Conservation (phyloP, 2,888 invertebrate species). For the Beris morrisii region DNA sequence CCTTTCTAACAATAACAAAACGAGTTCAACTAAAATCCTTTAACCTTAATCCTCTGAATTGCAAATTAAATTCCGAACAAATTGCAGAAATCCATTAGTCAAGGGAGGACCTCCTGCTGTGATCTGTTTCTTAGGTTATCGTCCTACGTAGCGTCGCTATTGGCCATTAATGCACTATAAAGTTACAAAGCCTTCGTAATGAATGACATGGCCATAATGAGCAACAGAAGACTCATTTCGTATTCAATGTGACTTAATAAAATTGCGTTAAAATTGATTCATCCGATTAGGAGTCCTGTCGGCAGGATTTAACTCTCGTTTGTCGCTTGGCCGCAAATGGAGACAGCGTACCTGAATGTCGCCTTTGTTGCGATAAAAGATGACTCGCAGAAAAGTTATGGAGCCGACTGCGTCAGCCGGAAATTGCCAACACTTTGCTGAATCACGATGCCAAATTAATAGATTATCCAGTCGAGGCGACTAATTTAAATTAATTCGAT, state of each 20-base stretch:
- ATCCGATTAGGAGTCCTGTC: slow-evolving; percentile 33
- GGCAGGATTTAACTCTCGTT: slow-evolving; percentile 26
- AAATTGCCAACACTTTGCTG: too few relatives aligned
- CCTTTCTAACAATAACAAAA: too few relatives aligned
- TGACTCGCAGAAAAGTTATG: too few relatives aligned
- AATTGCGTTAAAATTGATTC: slow-evolving; percentile 33
- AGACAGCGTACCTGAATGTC: too few relatives aligned
- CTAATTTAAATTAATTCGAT: too few relatives aligned
- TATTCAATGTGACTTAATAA: slow-evolving; percentile 30
- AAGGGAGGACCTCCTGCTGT: slow-evolving; percentile 33
- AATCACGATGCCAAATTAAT: too few relatives aligned
- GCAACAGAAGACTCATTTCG: slow-evolving; percentile 18
- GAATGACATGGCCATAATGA: slow-evolving; percentile 37
- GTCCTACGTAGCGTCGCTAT: slow-evolving; percentile 3
- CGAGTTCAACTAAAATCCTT: not conserved
- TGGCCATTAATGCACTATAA: too few relatives aligned
- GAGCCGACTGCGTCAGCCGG: too few relatives aligned
- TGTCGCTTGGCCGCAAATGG: too few relatives aligned
- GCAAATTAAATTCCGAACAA: slow-evolving; percentile 20
- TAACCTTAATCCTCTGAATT: slow-evolving; percentile 22
- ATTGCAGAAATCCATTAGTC: slow-evolving; percentile 25
- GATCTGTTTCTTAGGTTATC: slow-evolving; percentile 13
- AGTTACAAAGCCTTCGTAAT: slow-evolving; percentile 31
- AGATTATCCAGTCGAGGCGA: too few relatives aligned
- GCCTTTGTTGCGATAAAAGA: too few relatives aligned